Conservation (phyloP, 2,888 invertebrate species). For the Agonopterix arenella region DNA sequence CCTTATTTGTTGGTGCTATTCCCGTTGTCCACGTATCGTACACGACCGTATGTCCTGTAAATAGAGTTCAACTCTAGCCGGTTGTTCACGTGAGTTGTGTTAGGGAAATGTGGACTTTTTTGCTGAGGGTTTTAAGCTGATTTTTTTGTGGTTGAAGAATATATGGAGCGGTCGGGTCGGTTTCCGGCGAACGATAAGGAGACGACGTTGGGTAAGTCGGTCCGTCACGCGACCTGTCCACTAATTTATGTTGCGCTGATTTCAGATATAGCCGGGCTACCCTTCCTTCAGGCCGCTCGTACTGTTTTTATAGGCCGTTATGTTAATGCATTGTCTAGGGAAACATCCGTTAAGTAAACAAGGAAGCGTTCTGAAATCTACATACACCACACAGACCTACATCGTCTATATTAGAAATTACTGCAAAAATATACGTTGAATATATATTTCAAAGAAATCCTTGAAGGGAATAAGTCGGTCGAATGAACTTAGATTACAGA, state of each 20-base stretch:
- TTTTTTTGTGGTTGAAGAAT: conserved; percentile 30
- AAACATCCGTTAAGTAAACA: conserved; percentile 28
- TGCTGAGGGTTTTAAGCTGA: conserved; percentile 34
- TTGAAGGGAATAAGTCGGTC: conserved; percentile 1
- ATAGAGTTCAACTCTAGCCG: conserved; percentile 47
- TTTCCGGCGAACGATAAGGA: conserved; percentile 69
- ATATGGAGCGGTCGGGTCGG: conserved; percentile 38
- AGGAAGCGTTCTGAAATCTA: conserved; percentile 25
- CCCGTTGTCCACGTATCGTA: conserved; percentile 26
- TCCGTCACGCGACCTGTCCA: conserved; percentile 72
- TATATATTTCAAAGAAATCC: conserved; percentile 3
- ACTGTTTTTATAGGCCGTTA: conserved; percentile 48
- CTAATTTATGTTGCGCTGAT: conserved; percentile 74
- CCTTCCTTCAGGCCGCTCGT: conserved; percentile 30
- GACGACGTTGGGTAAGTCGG: conserved; percentile 62
- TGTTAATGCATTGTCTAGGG: conserved; percentile 54
- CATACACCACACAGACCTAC: conserved; percentile 18
- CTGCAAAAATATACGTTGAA: conserved; percentile 7
- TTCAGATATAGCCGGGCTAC: conserved; percentile 57
- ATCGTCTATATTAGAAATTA: conserved; percentile 21
- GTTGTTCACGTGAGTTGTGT: conserved; percentile 21
- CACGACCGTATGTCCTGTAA: conserved; percentile 34
- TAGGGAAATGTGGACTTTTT: conserved; percentile 47
- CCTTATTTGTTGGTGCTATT: conserved; percentile 59
- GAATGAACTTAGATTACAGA: conserved; percentile 39